Evolutionary conservation across 2,113 vertebrate genomes (phyloP).

Genomic region (Ceuthmochares aereus): DNA sequence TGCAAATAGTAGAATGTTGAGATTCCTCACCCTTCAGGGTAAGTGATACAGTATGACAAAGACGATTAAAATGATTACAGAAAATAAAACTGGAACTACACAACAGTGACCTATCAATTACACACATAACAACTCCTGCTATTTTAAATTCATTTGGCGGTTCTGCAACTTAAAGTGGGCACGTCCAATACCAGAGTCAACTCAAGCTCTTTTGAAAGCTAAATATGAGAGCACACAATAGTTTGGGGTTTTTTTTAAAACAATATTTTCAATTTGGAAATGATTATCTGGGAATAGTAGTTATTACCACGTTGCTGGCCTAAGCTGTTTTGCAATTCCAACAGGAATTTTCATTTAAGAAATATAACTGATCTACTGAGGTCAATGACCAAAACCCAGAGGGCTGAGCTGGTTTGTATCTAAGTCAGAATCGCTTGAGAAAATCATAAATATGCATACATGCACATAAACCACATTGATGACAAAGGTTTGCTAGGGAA

Average conservation of each 20-base stretch:
- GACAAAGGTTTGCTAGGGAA: not conserved
- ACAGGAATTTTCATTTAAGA: slow-evolving; percentile 18
- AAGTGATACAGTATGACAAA: not conserved
- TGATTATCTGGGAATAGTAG: not conserved
- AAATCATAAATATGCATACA: slow-evolving; percentile 28
- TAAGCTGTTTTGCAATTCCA: slow-evolving; percentile 11
- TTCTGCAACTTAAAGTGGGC: not conserved
- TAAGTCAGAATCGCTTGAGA: not conserved
- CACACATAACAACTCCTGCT: not conserved
- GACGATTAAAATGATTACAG: not conserved
- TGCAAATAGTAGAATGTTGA: not conserved
- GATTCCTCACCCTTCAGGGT: not conserved
- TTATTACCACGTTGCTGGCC: not conserved
- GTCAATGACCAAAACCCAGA: not conserved
- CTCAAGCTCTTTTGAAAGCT: not conserved
- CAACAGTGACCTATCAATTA: not conserved
- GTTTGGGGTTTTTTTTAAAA: not conserved
- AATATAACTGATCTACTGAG: not conserved
- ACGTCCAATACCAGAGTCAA: not conserved
- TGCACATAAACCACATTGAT: not conserved
- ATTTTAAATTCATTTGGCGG: not conserved
- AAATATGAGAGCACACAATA: not conserved
- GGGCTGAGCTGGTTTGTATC: not conserved
- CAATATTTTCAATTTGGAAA: not conserved
- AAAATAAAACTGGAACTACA: not conserved